Base-by-base conservation (phyloP, 2,888 invertebrate species). In the Mythimna lalbum region DNA sequence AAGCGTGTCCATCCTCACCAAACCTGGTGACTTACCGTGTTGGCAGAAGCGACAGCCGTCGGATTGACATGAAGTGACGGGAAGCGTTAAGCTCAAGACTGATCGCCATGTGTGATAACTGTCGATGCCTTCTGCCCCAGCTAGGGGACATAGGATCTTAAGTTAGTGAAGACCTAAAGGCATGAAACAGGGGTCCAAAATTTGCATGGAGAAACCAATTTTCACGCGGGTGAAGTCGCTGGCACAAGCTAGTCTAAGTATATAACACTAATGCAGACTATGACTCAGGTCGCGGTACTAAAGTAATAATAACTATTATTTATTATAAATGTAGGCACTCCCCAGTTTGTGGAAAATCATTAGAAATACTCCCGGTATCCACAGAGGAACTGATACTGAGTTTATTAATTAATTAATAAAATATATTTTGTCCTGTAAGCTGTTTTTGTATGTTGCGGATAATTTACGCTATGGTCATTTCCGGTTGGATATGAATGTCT, bases 261-360 rank as follows among this genome's bases (percentile, higher is more conserved):
- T 64, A 69, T 52, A 66, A 62, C 19, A 39, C n/a, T 55, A 56
- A 69, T 62, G 50, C 39, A 36, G 47, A 10, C 33, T 55, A 56
- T 78, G 77, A 81, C 63, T 83, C 74, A 82, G 43, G 9, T 52
- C 12, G 17, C 63, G 70, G 76, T 84, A 73, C 47, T 36, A 19
- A 33, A 63, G 61, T 65, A 62, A 56, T 69, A 72, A 60, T 70
- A 70, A 36, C 36, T 31, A 1, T 23, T 64, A 78, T 65, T 73
- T 67, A 67, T 27, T 55, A 56, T 52, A 69, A 76, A 72, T 70
- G 62, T 63, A n/a, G n/a, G n/a, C n/a, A 53, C 33, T 49, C 14
- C 4, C 39, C 31, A 6, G 50, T 82, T 80, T 56, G 50, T 83
- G 70, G 84, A 74, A 83, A 81, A 74, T 60, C 27, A 59, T 77